Evolutionary conservation across 1,140 invertebrate genomes (phyloP).

Genomic region (Venturia canescens): DNA sequence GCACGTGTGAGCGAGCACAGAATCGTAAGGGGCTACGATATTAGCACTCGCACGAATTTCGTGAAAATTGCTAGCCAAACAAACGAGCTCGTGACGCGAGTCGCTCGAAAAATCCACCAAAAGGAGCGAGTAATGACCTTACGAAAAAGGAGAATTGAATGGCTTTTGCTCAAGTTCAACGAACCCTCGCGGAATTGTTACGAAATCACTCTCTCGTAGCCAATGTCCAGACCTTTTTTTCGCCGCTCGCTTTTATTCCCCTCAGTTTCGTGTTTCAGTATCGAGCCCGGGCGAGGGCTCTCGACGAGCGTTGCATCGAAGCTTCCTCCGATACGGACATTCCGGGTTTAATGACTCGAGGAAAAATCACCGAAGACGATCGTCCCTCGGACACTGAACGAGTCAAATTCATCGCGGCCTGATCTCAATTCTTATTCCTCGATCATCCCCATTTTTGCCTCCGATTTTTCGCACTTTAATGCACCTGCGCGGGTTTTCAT

Average conservation of each 20-base stretch:
- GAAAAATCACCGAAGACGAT: neutral
- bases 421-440: too few relatives aligned
- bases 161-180: slow-evolving; percentile 11
- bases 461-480: too few relatives aligned
- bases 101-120: neutral
- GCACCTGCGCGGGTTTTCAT: too few relatives aligned
- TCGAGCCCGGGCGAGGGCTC: too few relatives aligned
- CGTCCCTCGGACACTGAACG: too few relatives aligned
- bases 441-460: too few relatives aligned
- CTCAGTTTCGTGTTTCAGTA: neutral
- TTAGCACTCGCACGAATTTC: slow-evolving; percentile 2
- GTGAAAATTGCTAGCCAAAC: slow-evolving; percentile 11
- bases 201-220: slow-evolving; percentile 25
- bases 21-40: neutral
- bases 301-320: neutral
- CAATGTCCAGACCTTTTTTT: neutral
- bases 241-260: neutral
- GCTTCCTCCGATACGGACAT: neutral
- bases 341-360: neutral
- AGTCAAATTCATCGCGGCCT: too few relatives aligned
- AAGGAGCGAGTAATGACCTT: neutral
- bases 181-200: slow-evolving; percentile 8
- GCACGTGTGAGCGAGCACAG: neutral
- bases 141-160: neutral
- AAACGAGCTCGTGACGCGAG: slow-evolving; percentile 4